Conservation (phyloP, 1,140 invertebrate species). For the Littorina saxatilis region DNA sequence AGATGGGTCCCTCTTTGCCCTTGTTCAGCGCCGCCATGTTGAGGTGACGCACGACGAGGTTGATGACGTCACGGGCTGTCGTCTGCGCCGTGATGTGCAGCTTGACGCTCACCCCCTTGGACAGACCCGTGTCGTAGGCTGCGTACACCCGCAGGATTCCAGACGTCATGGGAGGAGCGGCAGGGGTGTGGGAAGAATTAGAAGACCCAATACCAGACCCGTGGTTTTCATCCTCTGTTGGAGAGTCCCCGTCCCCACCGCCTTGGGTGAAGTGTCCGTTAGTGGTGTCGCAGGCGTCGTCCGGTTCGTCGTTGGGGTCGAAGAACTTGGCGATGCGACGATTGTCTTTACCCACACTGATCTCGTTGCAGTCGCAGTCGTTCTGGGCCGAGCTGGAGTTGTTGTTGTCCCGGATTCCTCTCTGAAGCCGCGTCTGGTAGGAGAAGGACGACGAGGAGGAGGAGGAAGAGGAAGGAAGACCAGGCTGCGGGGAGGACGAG, state of each 20-base stretch:
- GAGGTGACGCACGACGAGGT: slow-evolving; percentile 93
- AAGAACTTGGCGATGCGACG: slow-evolving; percentile 70
- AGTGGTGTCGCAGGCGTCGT: not conserved
- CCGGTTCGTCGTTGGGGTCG: slow-evolving; percentile 63
- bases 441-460: slow-evolving; percentile 30
- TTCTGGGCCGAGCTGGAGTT: slow-evolving; percentile 46
- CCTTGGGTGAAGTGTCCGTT: not conserved
- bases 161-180: slow-evolving; percentile 45
- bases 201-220: not conserved
- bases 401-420: slow-evolving; percentile 55
- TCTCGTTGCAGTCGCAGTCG: slow-evolving; percentile 63
- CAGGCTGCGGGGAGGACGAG: no score
- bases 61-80: slow-evolving; percentile 93
- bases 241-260: not conserved
- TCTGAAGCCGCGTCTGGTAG: not conserved
- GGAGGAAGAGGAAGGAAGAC: slow-evolving; percentile 34
- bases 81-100: slow-evolving; percentile 93
- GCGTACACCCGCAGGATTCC: slow-evolving; percentile 87
- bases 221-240: not conserved
- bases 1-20: slow-evolving; percentile 89
- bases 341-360: slow-evolving; percentile 69
- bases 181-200: not conserved
- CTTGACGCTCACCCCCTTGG: slow-evolving; percentile 92
- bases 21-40: slow-evolving; percentile 94
- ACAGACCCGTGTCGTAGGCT: slow-evolving; percentile 95